These are phyloP conservation scores for Eristalis arbustorum DNA, from an alignment of 2,888 invertebrate species.

Conservation along the genomic window DNA sequence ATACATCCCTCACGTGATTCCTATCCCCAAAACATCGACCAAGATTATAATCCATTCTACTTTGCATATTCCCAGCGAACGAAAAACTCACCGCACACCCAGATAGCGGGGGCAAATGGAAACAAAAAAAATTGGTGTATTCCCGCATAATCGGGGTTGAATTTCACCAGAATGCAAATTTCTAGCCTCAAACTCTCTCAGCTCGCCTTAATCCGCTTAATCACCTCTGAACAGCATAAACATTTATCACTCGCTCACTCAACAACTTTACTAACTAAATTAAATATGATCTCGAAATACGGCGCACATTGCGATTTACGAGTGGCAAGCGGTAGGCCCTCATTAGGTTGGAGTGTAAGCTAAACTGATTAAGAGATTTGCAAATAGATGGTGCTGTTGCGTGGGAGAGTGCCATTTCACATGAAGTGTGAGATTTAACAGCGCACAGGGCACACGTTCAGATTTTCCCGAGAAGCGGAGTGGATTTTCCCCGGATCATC, in stretches of 20 bases:
- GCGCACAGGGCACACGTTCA: background rate
- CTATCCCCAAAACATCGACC: background rate
- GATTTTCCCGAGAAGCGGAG: background rate
- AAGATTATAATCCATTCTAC: slow-evolving; percentile 17
- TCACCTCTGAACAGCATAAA: slow-evolving; percentile 2
- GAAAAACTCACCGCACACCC: background rate
- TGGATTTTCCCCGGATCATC: background rate
- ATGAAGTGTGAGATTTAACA: background rate
- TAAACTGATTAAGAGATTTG: background rate
- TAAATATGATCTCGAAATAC: background rate
- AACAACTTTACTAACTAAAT: background rate
- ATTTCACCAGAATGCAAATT: slow-evolving; percentile 17
- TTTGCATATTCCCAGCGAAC: slow-evolving; percentile 15
- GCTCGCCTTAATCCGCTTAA: slow-evolving; percentile 18
- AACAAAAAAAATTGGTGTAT: background rate
- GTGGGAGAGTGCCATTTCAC: background rate
- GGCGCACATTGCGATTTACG: background rate
- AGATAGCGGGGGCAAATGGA: background rate
- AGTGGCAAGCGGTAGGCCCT: background rate
- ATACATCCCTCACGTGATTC: background rate
- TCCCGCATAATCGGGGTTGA: background rate
- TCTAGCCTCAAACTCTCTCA: background rate
- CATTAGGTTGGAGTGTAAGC: slow-evolving; percentile 2
- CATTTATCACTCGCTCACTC: slow-evolving; percentile 7
- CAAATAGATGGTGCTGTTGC: background rate